phyloP scores from a whole-genome alignment of 2,113 vertebrate species.

The Gallinago paraguaiae region DNA sequence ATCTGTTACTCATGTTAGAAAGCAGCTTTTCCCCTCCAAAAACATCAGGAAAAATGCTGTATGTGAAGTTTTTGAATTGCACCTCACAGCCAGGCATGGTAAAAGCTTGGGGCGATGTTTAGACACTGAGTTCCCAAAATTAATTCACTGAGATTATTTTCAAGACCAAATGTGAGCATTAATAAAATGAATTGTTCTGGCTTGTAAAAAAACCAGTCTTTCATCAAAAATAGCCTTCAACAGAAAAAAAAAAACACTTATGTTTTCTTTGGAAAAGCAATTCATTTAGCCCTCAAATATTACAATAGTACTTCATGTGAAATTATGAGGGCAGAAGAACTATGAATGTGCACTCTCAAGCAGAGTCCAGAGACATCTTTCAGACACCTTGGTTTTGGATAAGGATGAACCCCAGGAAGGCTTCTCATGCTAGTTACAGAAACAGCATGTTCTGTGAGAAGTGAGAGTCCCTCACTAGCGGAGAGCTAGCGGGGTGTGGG shows the following conservation, averaged over 20 bases:
- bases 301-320: background rate
- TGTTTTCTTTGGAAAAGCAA: background rate
- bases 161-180: background rate
- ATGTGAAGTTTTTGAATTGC: background rate
- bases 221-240: background rate
- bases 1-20: background rate
- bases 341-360: background rate
- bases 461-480: background rate
- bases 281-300: background rate
- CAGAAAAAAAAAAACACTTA: background rate
- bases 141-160: background rate
- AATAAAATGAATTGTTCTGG: background rate
- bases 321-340: background rate
- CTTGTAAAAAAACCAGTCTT: background rate
- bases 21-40: background rate
- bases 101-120: background rate
- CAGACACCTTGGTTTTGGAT: background rate
- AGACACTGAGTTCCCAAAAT: background rate
- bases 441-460: background rate
- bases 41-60: background rate
- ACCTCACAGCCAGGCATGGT: background rate
- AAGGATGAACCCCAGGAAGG: background rate
- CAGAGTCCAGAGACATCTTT: background rate
- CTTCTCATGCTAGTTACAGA: background rate
- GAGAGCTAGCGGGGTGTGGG: background rate